Conservation (phyloP, 2,113 vertebrate species). For the Daubentonia madagascariensis region DNA sequence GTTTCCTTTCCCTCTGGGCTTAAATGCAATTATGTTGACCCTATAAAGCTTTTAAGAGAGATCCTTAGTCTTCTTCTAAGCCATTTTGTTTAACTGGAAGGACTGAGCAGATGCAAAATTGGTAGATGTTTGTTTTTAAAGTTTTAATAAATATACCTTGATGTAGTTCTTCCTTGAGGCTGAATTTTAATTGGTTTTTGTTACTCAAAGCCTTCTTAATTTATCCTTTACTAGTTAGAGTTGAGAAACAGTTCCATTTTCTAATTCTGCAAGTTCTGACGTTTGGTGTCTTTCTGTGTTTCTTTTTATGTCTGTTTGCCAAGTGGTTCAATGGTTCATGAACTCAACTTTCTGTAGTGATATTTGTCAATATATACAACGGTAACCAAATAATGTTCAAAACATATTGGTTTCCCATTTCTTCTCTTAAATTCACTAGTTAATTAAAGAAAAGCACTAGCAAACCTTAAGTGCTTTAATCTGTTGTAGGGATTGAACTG, state of each 20-base stretch:
- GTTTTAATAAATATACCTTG: neutral
- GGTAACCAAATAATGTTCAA: neutral
- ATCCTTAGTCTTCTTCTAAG: neutral
- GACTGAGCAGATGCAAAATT: neutral
- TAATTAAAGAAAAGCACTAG: neutral
- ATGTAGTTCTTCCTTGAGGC: neutral
- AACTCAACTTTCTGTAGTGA: neutral
- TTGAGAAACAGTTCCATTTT: neutral
- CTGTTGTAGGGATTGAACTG: neutral
- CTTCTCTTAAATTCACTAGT: neutral
- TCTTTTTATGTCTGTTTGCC: neutral
- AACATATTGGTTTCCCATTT: neutral
- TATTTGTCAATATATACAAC: neutral
- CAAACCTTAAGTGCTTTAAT: neutral
- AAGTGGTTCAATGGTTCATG: neutral
- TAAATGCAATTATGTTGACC: neutral
- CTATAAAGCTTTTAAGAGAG: neutral
- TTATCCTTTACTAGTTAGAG: neutral
- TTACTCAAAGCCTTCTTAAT: neutral
- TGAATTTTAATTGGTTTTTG: neutral
- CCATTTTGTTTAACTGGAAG: neutral
- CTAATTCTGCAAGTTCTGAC: neutral
- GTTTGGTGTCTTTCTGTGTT: neutral
- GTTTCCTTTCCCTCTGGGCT: neutral
- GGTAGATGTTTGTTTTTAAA: neutral